Evolutionary conservation across 2,797 vertebrate species (phyloP).

Genomic region (Eurystomus glaucurus): DNA sequence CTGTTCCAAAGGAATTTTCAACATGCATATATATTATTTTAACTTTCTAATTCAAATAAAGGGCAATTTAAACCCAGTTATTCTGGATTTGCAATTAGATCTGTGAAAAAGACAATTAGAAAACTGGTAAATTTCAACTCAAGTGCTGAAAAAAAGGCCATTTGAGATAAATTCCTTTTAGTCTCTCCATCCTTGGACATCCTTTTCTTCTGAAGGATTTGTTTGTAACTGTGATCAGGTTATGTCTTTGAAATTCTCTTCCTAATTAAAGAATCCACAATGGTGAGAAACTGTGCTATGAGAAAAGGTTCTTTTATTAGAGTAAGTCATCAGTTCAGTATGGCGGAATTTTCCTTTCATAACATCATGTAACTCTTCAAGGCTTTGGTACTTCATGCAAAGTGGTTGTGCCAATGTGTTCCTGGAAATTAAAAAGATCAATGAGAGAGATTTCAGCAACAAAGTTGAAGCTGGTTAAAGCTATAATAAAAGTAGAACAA

Average conservation of each 20-base stretch:
- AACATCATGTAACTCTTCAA: background rate
- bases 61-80: background rate
- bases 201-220: background rate
- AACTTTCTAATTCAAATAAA: background rate
- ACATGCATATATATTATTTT: background rate
- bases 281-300: background rate
- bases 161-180: background rate
- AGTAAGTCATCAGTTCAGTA: slow-evolving; percentile 29
- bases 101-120: background rate
- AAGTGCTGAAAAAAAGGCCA: background rate
- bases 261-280: background rate
- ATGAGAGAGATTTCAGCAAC: slow-evolving; percentile 9
- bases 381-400: slow-evolving; percentile 10
- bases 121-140: background rate
- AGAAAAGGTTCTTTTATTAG: slow-evolving; percentile 45
- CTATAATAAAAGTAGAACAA: background rate
- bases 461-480: background rate
- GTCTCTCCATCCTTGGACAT: background rate
- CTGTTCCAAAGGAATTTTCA: slow-evolving; percentile 14
- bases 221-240: background rate
- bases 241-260: background rate
- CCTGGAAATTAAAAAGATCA: slow-evolving; percentile 25
- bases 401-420: background rate
- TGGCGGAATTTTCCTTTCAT: slow-evolving; percentile 24
- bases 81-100: background rate